Conservation (phyloP, 2,113 vertebrate genomes). For the Bos javanicus region DNA sequence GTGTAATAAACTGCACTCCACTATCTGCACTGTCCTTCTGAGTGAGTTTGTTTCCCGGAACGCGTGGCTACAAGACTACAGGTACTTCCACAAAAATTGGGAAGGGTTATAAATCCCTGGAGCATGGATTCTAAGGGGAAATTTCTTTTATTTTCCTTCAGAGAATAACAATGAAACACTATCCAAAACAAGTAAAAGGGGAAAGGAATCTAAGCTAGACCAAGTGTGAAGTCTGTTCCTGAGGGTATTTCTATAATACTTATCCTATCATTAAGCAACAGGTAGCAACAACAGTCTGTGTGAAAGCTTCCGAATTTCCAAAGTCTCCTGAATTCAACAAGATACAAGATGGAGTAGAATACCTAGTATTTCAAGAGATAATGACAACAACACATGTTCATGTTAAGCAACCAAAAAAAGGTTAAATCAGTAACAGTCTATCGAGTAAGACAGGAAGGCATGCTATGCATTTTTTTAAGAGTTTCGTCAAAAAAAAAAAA, state of each 20-base stretch:
- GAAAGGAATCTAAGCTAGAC: not conserved
- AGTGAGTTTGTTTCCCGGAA: no score
- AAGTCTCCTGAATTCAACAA: not conserved
- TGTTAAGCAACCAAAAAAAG: not conserved
- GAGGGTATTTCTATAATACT: not conserved
- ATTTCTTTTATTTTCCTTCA: not conserved
- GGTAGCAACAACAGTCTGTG: not conserved
- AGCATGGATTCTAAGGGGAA: not conserved
- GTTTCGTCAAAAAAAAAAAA: not conserved
- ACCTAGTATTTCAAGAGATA: not conserved
- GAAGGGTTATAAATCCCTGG: not conserved
- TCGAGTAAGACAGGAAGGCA: not conserved
- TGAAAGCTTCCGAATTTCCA: not conserved
- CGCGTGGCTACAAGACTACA: not conserved
- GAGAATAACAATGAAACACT: slow-evolving; percentile 9
- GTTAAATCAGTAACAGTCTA: not conserved
- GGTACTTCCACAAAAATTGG: not conserved
- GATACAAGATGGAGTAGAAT: not conserved
- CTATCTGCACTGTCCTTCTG: no score
- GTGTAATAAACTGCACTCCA: no score
- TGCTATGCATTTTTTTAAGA: not conserved
- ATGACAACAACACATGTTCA: not conserved
- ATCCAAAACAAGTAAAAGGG: not conserved
- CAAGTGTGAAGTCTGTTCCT: not conserved
- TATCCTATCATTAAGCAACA: not conserved